Conservation (phyloP, 2,113 vertebrate genomes). For the Engystomops pustulosus region DNA sequence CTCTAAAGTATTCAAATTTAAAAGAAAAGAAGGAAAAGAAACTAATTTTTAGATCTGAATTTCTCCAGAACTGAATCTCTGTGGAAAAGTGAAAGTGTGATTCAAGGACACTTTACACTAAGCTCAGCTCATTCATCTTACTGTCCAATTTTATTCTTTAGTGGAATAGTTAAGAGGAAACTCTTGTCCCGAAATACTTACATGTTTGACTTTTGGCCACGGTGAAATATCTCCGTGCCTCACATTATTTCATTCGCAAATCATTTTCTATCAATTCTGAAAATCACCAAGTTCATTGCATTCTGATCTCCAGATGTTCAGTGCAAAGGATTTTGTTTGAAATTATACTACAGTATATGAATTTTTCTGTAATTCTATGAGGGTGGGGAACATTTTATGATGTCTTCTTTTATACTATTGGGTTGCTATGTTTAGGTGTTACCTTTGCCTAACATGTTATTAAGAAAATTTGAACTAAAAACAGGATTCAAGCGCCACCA, state of each 20-base stretch:
- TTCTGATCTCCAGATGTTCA: background rate
- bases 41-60: background rate
- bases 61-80: background rate
- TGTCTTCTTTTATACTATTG: background rate
- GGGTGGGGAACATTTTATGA: background rate
- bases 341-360: no score
- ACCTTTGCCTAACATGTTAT: no score
- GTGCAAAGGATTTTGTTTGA: background rate
- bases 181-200: background rate
- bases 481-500: no score
- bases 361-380: background rate
- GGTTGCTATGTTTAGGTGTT: no score
- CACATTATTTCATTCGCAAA: background rate
- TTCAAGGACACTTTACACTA: background rate
- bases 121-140: background rate
- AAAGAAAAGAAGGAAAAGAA: no score
- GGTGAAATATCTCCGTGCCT: background rate
- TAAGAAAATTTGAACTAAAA: no score
- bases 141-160: background rate
- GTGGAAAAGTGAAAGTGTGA: background rate
- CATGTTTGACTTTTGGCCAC: background rate
- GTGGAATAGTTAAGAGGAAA: background rate
- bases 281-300: background rate
- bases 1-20: no score
- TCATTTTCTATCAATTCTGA: background rate